A percentile compares a stretch with the other conserved stretches of the same genome.
Conservation (phyloP, 2,888 invertebrate species). For the Hecatera dysodea region DNA sequence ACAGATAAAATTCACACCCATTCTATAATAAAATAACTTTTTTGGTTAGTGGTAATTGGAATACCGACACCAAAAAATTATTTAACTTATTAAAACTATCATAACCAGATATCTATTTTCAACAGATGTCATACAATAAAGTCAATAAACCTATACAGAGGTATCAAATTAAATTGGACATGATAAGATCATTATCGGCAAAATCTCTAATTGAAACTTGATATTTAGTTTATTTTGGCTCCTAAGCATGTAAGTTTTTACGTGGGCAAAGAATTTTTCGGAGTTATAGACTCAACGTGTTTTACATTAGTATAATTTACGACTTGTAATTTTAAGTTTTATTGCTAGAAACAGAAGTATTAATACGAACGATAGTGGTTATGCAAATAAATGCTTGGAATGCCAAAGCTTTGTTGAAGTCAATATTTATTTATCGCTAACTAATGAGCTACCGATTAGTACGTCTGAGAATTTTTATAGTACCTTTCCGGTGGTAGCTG, state of each 20-base stretch:
- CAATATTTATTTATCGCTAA: constrained; percentile 27
- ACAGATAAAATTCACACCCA: no score
- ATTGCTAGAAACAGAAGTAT: constrained; percentile 37
- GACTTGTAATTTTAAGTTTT: constrained; percentile 50
- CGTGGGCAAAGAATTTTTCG: constrained; percentile 62
- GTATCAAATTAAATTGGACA: constrained; percentile 64
- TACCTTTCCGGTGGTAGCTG: constrained; percentile 29
- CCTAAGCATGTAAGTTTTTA: constrained; percentile 54
- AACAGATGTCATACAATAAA: neutral
- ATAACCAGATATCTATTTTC: neutral
- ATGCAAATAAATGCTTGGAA: constrained; percentile 48
- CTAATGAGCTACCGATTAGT: constrained; percentile 41
- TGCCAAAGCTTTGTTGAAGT: constrained; percentile 33
- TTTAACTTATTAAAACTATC: neutral
- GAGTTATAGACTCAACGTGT: constrained; percentile 52
- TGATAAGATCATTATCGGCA: constrained; percentile 70
- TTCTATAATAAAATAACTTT: no score
- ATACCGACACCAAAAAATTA: no score
- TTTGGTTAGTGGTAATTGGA: no score
- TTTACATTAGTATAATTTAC: constrained; percentile 62
- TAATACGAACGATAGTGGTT: constrained; percentile 36
- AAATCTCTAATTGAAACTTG: constrained; percentile 81
- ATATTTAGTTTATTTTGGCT: constrained; percentile 72
- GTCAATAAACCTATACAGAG: constrained; percentile 28
- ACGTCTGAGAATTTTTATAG: constrained; percentile 42